Base-by-base conservation (phyloP, 2,113 vertebrate genomes). In the Chitala chitala region DNA sequence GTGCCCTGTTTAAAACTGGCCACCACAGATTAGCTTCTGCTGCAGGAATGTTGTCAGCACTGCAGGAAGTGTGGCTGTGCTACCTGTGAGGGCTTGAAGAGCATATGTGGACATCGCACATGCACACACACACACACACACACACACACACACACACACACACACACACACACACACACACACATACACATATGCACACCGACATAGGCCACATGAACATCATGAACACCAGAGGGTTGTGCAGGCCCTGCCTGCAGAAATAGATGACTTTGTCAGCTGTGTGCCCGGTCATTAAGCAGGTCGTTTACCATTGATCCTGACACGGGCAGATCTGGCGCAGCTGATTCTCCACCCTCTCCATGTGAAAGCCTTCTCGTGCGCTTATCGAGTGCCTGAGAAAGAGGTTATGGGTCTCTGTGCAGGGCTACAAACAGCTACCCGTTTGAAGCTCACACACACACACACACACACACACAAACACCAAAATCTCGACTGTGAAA, bases 261-360 rank as follows among this genome's bases (percentile, higher is more conserved):
- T 66, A 53, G 77, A 82, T 83, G 81, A 84, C 81, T 80, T 83
- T 83, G 81, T 82, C 77, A 80, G 74, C 76, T 74, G 76, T 76
- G 76, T 79, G 80, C 78, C n/a, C 74, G 58, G 74, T 80, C 77
- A 78, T 83, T 78, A 81, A 87, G 85, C 86, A 88, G 88, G 84
- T 86, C 84, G 80, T 83, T 86, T 86, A 87, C 84, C 86, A 89
- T 90, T 82, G 87, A 90, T 90, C 85, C 71, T 80, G 77, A 75
- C 64, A 73, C 84, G 83, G 85, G 81, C 81, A 82, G 83, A 79
- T 81, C n/a, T n/a, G n/a, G n/a, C n/a, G n/a, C 78, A 80, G 29
- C 59, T 36, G 40, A 65, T 40, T 10, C 69, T 17, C 63, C 63
- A 5, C 36, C 64, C 64, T 36, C 24, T 46, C 24, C 0, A 12